phyloP scores from a whole-genome alignment of 92 coral and sea anemone species.

The Epizoanthus illoricatus region DNA sequence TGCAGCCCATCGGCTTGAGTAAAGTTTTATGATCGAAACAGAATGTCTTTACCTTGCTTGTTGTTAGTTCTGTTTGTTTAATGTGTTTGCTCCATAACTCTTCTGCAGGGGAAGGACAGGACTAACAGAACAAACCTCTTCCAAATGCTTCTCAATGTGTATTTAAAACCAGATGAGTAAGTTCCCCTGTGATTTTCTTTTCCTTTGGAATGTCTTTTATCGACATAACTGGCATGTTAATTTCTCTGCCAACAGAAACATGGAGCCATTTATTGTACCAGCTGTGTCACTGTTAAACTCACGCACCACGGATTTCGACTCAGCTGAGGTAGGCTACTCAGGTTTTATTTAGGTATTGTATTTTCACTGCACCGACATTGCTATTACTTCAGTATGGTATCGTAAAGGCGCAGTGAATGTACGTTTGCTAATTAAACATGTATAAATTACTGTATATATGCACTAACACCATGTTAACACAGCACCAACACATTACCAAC shows the following conservation, averaged over 20 bases:
- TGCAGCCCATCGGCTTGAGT: background rate
- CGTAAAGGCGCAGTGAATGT: no score
- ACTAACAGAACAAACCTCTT: conserved; percentile 76
- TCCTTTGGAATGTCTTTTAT: background rate
- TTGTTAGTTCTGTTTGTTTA: no score
- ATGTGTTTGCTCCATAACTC: no score
- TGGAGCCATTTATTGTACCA: conserved; percentile 79
- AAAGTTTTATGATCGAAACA: background rate
- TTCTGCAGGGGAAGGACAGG: conserved; percentile 71
- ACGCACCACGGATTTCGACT: conserved; percentile 86
- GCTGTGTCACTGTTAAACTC: conserved; percentile 90
- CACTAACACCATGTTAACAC: no score
- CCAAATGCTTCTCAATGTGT: conserved; percentile 76
- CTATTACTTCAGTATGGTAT: no score
- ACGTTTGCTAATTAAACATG: no score
- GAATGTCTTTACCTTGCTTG: background rate
- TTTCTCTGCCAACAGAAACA: conserved; percentile 43
- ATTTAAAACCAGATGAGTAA: conserved; percentile 80
- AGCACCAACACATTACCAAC: no score
- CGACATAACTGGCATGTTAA: background rate
- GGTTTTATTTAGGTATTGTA: background rate
- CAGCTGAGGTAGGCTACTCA: conserved; percentile 65
- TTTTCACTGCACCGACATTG: no score
- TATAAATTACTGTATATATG: no score
- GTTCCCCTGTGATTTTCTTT: conserved; percentile 18